These are phyloP conservation scores for Centruroides sculpturatus DNA, from an alignment of 1,140 invertebrate species.

Conservation along the genomic window DNA sequence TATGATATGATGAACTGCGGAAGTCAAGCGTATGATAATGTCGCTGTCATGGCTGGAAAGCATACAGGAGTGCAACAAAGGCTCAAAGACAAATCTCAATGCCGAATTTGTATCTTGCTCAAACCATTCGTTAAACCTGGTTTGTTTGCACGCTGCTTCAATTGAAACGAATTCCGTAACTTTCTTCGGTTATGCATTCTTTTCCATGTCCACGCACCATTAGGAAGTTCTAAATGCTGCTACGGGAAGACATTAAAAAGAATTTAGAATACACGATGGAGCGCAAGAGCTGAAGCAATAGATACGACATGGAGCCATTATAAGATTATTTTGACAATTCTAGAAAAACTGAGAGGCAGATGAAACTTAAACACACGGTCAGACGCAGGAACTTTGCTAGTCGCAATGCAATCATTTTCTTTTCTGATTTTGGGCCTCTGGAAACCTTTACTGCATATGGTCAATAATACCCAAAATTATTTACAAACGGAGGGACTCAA, in stretches of 20 bases:
- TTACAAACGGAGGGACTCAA: slow-evolving; percentile 1
- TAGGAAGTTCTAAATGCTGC: background rate
- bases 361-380: background rate
- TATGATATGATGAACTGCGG: background rate
- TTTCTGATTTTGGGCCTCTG: background rate
- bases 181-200: background rate
- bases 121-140: slow-evolving; percentile 1
- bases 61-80: background rate
- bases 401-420: no score
- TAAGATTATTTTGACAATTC: background rate
- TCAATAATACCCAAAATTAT: slow-evolving; percentile 1
- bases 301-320: background rate
- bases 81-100: background rate
- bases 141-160: background rate
- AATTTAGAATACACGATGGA: slow-evolving; percentile 2
- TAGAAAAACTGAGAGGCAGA: background rate
- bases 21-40: slow-evolving; percentile 14
- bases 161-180: background rate
- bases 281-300: background rate
- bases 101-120: background rate
- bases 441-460: background rate
- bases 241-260: slow-evolving; percentile 1
- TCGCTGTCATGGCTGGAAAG: slow-evolving; percentile 1
- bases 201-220: background rate
- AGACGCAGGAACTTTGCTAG: background rate